phyloP scores from a whole-genome alignment of 1,140 invertebrate genomes.

The Caenorhabditis remanei region DNA sequence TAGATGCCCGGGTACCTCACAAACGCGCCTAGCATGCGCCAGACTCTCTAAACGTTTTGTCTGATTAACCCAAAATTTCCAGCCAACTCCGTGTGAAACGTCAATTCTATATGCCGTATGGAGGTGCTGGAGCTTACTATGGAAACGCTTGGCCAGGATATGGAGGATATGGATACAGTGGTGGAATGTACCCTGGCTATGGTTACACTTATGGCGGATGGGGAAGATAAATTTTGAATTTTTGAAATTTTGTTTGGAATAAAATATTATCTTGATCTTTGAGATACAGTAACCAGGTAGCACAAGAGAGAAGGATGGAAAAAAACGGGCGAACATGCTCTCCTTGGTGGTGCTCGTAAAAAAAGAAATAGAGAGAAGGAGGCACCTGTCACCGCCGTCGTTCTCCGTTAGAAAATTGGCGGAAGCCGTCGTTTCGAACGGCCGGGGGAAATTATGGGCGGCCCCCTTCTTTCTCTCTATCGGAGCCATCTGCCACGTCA shows the following conservation, averaged over 20 bases:
- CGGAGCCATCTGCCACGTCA: slow-evolving; percentile 48
- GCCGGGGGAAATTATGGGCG: no score
- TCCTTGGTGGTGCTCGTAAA: neutral
- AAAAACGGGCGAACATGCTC: neutral
- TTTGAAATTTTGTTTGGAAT: neutral
- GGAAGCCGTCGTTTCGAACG: neutral
- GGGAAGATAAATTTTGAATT: neutral
- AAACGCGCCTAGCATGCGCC: no score
- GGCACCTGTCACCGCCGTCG: neutral
- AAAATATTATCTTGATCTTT: no score
- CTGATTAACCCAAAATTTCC: neutral
- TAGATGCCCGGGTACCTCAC: neutral
- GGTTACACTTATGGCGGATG: neutral
- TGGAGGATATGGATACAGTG: neutral
- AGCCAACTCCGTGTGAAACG: neutral
- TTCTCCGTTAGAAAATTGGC: neutral
- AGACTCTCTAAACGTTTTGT: no score
- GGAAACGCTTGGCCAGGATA: neutral
- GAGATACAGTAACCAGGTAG: no score
- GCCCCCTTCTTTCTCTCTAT: no score
- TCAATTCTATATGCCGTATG: neutral
- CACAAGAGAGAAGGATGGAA: neutral
- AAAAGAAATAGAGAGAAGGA: neutral
- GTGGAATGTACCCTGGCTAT: neutral
- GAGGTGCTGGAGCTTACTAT: neutral